phyloP scores from a whole-genome alignment of 2,888 invertebrate genomes.

The Tinea pellionella region DNA sequence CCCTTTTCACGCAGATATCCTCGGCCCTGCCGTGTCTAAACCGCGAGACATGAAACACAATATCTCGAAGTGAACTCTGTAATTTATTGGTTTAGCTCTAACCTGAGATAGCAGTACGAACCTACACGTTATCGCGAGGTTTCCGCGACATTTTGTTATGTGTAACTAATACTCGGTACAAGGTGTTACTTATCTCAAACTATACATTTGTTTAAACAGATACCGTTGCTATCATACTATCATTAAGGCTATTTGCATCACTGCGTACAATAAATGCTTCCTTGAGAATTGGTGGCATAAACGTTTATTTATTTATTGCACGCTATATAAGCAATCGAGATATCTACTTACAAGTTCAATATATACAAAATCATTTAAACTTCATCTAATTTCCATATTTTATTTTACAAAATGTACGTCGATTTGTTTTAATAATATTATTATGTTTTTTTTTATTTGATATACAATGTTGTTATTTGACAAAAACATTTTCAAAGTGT shows the following conservation, averaged over 20 bases:
- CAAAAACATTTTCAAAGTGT: background rate
- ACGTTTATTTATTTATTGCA: constrained; percentile 1
- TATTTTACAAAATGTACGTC: background rate
- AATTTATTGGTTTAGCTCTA: constrained; percentile 37
- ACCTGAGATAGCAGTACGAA: constrained; percentile 8
- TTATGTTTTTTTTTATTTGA: no score
- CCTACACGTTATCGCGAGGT: constrained; percentile 9
- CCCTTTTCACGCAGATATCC: constrained; percentile 67
- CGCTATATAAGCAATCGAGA: background rate
- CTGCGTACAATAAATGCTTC: background rate
- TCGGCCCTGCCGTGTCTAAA: constrained; percentile 52
- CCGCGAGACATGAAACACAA: constrained; percentile 67
- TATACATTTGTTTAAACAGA: constrained; percentile 6
- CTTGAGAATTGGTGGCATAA: background rate
- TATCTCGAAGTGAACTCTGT: constrained; percentile 56
- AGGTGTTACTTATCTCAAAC: constrained; percentile 9
- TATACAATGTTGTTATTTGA: background rate
- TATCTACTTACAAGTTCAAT: background rate
- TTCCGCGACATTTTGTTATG: constrained; percentile 13
- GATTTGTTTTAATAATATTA: no score
- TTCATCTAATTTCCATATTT: background rate
- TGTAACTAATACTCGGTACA: constrained; percentile 5
- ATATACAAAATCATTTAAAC: background rate
- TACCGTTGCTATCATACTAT: background rate
- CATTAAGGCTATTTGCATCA: constrained; percentile 2